Evolutionary conservation across 1,140 invertebrate genomes (phyloP), one percentile per base, ranked within the genome.

Genomic region (Octopus sinensis): DNA sequence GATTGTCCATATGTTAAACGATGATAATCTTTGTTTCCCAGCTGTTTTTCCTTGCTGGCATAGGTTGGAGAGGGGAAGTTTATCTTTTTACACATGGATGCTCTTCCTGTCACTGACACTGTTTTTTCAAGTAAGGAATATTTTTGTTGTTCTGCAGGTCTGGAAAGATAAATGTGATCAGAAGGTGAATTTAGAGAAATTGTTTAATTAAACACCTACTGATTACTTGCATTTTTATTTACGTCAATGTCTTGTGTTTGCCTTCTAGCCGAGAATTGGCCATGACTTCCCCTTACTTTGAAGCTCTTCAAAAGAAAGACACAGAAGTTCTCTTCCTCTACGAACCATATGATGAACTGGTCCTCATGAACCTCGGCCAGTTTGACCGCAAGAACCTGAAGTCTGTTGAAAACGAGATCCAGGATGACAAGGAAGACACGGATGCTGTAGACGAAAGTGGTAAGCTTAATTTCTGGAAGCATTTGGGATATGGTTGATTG

Each of bases 261-360:
- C 56, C 76, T 86, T 86, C n/a, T 87, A 97, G 96, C 89, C 96
- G 97, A 54, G 92, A 94, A 80, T 91, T 99, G 77, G 97, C 97
- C 0, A 95, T 98, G 91, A 93, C 94, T 4, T 98, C 97, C 0
- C 97, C 97, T 0, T 99, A 99, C 88, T 97, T 95, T 87, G 97
- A 99, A 92, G 95, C 95, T 30, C 91, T 99, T 2, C 96, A 96
- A 86, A 90, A 92, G 81, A 88, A 94, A 83, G 94, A 97, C 82
- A 92, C 95, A 5, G 96, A 99, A 92, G 97, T 99, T 2, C 89
- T 99, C 4, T 98, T 98, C 90, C 96, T 96, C 88, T 98, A 97
- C 87, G 97, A 99, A 87, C 94, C 95, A 1, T 97, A 98, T 86
- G 98, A 99, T 91, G 98, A 99, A 91, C 91, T 98, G 51, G 96